A percentile compares a stretch with the other conserved stretches of the same genome.
Evolutionary conservation across 2,797 vertebrate genomes (phyloP).

Genomic region (Myripristis murdjan): DNA sequence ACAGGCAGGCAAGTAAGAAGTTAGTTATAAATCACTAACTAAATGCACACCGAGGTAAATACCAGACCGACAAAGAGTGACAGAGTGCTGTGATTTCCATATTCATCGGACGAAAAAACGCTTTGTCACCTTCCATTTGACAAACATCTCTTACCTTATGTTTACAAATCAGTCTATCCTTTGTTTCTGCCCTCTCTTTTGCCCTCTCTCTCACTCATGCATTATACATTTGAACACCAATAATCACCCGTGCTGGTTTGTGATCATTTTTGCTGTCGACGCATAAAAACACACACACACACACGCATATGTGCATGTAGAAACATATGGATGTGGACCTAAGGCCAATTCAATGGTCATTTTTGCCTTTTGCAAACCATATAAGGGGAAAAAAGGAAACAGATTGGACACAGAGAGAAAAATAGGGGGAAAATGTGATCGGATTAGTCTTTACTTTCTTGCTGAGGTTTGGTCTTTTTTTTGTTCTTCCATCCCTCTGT

Average conservation of each 20-base stretch:
- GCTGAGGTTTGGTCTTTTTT: constrained; percentile 24
- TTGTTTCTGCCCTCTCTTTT: constrained; percentile 2
- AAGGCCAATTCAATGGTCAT: not conserved
- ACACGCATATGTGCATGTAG: not conserved
- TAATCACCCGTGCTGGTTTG: constrained; percentile 39
- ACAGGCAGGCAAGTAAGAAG: not conserved
- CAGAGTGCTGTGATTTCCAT: not conserved
- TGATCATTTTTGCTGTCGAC: constrained; percentile 23
- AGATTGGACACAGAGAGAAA: not conserved
- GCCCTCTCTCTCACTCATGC: constrained; percentile 12
- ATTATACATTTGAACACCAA: constrained; percentile 41
- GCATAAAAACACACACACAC: constrained; percentile 7
- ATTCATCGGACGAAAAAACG: constrained; percentile 1
- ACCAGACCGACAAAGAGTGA: not conserved
- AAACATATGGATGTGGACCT: no score
- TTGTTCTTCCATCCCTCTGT: not conserved
- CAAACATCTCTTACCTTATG: constrained; percentile 11
- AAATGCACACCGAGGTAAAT: not conserved
- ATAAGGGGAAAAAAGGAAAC: not conserved
- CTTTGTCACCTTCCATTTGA: constrained; percentile 12
- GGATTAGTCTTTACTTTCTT: constrained; percentile 20
- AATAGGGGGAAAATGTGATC: not conserved
- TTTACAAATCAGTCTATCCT: constrained; percentile 12
- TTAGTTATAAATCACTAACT: not conserved
- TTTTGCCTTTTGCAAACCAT: constrained; percentile 16